Evolutionary conservation across 2,888 invertebrate genomes (phyloP).

Genomic region (Amphipoea oculea): DNA sequence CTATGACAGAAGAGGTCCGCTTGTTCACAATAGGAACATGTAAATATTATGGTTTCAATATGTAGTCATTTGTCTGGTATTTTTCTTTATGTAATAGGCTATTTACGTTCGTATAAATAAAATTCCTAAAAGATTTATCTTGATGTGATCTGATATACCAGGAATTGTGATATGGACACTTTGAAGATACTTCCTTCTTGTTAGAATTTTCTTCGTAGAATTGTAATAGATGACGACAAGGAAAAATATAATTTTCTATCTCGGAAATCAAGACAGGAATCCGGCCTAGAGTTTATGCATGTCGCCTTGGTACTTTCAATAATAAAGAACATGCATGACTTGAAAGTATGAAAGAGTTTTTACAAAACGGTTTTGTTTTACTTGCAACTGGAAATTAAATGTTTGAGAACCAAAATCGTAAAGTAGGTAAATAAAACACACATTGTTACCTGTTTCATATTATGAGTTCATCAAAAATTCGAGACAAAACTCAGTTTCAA

Average conservation of each 20-base stretch:
- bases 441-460: background rate
- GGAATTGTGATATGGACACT: conserved; percentile 3
- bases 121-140: background rate
- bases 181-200: background rate
- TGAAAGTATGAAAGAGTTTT: conserved; percentile 6
- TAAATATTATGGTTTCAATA: background rate
- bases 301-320: background rate
- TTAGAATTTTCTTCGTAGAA: conserved; percentile 20
- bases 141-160: background rate
- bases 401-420: background rate
- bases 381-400: background rate
- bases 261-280: background rate
- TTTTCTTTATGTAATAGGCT: background rate
- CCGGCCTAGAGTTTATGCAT: background rate
- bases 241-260: conserved; percentile 13
- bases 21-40: background rate
- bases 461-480: conserved; percentile 35
- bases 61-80: background rate
- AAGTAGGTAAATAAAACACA: background rate
- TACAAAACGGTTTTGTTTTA: background rate
- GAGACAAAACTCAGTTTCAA: conserved; percentile 36
- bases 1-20: background rate
- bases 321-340: background rate
- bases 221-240: conserved; percentile 6
- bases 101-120: background rate